Percentiles rank a stretch among this genome's conserved stretches.
phyloP scores from a whole-genome alignment of 2,113 vertebrate genomes.

The Hiodon tergisus region DNA sequence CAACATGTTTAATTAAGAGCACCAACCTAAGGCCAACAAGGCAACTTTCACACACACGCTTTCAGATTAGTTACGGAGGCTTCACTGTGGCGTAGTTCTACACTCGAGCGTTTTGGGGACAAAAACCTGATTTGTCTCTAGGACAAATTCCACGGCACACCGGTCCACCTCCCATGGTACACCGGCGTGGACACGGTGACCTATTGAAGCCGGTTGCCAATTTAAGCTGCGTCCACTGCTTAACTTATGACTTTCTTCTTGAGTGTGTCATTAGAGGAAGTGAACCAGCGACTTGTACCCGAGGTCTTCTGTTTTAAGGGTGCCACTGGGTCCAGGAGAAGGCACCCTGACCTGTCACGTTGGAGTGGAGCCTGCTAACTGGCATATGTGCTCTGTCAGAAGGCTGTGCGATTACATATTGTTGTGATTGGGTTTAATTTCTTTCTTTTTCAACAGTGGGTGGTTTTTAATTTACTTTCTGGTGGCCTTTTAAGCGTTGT shows the following conservation, averaged over 20 bases:
- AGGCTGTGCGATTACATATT: slow-evolving; percentile 33
- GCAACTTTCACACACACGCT: too few species aligned
- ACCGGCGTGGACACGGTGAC: too few species aligned
- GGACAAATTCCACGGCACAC: too few species aligned
- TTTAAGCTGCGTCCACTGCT: not conserved
- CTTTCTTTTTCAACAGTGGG: slow-evolving; percentile 36
- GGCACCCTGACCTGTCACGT: slow-evolving; percentile 19
- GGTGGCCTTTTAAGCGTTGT: slow-evolving; percentile 40
- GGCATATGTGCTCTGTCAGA: slow-evolving; percentile 34
- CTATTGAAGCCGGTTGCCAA: not conserved
- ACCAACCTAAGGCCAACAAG: too few species aligned
- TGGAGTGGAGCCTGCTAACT: slow-evolving; percentile 34
- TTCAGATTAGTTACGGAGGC: too few species aligned
- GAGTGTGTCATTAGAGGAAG: not conserved
- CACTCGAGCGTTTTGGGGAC: too few species aligned
- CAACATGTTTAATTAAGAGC: too few species aligned
- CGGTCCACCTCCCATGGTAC: too few species aligned
- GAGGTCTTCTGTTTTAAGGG: slow-evolving; percentile 19
- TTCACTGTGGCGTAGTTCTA: too few species aligned
- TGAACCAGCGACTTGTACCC: not conserved
- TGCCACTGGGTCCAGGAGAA: slow-evolving; percentile 5
- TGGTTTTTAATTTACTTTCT: slow-evolving; percentile 47
- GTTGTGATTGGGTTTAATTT: slow-evolving; percentile 23
- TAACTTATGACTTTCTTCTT: not conserved
- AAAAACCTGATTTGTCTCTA: too few species aligned